These are phyloP conservation scores for Chymomyza fuscimana DNA, from an alignment of 2,888 invertebrate genomes.

Conservation along the genomic window DNA sequence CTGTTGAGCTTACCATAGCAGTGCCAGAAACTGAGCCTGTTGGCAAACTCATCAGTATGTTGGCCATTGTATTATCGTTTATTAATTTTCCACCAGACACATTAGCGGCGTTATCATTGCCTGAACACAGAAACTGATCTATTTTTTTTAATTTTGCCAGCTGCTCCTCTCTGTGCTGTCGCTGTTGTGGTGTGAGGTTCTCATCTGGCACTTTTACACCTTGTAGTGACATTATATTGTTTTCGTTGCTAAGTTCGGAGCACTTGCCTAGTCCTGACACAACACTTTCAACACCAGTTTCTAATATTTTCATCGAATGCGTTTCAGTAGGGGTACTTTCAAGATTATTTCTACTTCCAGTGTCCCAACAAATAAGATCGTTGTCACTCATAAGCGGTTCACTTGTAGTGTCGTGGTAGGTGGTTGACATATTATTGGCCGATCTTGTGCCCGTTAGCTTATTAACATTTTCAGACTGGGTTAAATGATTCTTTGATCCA, in stretches of 20 bases:
- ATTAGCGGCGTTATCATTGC: conserved; percentile 80
- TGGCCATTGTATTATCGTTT: conserved; percentile 25
- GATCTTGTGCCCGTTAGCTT: conserved; percentile 32
- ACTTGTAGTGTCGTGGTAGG: conserved; percentile 26
- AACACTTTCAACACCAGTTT: conserved; percentile 50
- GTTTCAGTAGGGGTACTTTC: conserved; percentile 52
- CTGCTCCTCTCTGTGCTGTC: conserved; percentile 95
- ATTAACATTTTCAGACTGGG: conserved; percentile 38
- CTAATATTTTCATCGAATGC: conserved; percentile 56
- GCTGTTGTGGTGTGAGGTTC: conserved; percentile 96
- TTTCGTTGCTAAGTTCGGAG: conserved; percentile 50
- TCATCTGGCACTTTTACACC: conserved; percentile 96
- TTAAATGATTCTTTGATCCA: neutral
- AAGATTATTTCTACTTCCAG: conserved; percentile 79
- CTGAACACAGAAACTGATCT: conserved; percentile 95
- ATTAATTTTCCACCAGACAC: conserved; percentile 36
- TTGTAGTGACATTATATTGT: conserved; percentile 83
- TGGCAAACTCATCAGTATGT: conserved; percentile 52
- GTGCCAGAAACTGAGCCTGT: conserved; percentile 20
- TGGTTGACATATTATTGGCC: conserved; percentile 1
- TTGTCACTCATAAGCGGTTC: conserved; percentile 76
- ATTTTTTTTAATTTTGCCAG: conserved; percentile 93
- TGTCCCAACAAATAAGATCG: conserved; percentile 81
- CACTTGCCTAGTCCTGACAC: conserved; percentile 46
- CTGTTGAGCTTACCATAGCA: conserved; percentile 32